A percentile compares a stretch with the other conserved stretches of the same genome.
Conservation (phyloP, 2,113 vertebrate species). For the Laterallus jamaicensis region DNA sequence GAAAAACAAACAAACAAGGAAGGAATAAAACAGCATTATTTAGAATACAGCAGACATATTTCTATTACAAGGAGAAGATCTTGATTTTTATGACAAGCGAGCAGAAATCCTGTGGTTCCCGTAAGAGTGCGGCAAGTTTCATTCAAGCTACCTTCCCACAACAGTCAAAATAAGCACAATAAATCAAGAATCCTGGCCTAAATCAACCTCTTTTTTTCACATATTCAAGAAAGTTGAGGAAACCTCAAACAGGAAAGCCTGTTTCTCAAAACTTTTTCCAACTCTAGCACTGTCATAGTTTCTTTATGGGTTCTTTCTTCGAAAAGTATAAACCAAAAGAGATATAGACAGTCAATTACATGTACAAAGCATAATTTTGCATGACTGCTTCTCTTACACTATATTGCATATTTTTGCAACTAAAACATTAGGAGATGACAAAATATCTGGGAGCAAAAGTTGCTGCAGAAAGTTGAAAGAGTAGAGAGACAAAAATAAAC, state of each 20-base stretch:
- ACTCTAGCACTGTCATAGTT: neutral
- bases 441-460: neutral
- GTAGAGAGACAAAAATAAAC: neutral
- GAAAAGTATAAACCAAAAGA: neutral
- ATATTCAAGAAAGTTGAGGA: neutral
- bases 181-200: neutral
- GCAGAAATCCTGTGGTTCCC: neutral
- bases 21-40: neutral
- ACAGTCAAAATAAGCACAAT: neutral
- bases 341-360: neutral
- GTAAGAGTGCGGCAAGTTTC: neutral
- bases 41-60: neutral
- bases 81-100: neutral
- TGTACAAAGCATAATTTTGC: neutral
- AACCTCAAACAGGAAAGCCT: neutral
- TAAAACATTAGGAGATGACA: neutral
- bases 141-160: neutral
- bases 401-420: accelerated
- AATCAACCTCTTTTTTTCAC: neutral
- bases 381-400: neutral
- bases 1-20: neutral
- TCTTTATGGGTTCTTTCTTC: neutral
- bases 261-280: neutral
- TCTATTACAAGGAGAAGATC: neutral
- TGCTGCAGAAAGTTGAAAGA: neutral